Evolutionary conservation across 2,797 vertebrate genomes (phyloP), one percentile per base, ranked within the genome.

Genomic region (Mallotus villosus): DNA sequence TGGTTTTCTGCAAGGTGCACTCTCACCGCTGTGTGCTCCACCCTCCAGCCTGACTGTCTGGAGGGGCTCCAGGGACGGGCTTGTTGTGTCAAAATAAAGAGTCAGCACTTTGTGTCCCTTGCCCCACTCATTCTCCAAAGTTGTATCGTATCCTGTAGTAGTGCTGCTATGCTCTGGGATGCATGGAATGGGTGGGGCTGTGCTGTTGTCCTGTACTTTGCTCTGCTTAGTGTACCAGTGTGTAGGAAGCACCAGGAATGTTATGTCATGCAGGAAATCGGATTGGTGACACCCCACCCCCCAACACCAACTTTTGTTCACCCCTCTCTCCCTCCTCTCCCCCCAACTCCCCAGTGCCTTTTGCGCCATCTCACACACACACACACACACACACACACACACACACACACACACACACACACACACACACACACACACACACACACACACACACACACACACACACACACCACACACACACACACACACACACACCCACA

Each of bases 221-320:
- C 57, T 9, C 32, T 12, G 14, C 37, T 27, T 37, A 24, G 55
- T 41, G 55, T 69, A 58, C 41, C 37, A 49, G 22, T 21, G 8
- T 25, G 37, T 9, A 57, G 61, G 46, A 55, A 27, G 27, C 25
- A 75, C 60, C 37, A 63, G 22, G 60, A 60, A 29, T 49, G 21
- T 75, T 72, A 46, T 71, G 66, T 69, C 63, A 75, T 61, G 19
- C 17, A 41, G 22, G 51, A 53, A 71, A 67, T 70, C 21, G 16
- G 32, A 70, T 57, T 53, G 67, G 59, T 19, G 7, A 25, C 41
- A 25, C 24, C 12, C 5, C 19, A 5, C 29, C 19, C 61, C 17
- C 16, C 32, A 55, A 1, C 51, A n/a, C 16, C 51, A 55, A 55
- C 51, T 7, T 17, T 55, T 55, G 51, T 55, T n/a, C 51, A 55